Evolutionary conservation across 2,113 vertebrate genomes (phyloP).

Genomic region (Prochilodus magdalenae): DNA sequence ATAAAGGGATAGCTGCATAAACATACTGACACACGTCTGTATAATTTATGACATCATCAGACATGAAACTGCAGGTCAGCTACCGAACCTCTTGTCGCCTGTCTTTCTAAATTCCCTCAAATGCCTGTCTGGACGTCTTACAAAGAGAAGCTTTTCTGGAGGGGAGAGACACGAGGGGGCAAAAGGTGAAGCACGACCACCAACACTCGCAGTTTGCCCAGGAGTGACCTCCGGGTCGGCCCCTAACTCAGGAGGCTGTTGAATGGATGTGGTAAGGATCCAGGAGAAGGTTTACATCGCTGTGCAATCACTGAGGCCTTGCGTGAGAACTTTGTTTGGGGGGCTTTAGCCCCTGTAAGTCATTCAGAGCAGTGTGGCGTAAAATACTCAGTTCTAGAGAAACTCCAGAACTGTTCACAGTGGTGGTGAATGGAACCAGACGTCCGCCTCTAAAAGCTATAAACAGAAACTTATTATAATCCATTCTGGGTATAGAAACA

Average conservation of each 20-base stretch:
- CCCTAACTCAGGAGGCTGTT: conserved; percentile 78
- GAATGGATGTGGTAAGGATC: conserved; percentile 74
- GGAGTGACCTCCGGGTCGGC: conserved; percentile 82
- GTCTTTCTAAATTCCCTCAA: background rate
- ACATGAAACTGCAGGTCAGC: no score
- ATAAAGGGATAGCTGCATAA: no score
- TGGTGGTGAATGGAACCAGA: no score
- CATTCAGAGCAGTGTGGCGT: no score
- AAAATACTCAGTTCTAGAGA: no score
- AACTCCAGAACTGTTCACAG: no score
- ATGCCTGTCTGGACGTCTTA: conserved; percentile 2
- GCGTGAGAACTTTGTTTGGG: conserved; percentile 88
- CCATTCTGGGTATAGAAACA: no score
- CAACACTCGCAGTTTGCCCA: conserved; percentile 86
- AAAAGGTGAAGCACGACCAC: conserved; percentile 73
- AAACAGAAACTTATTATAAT: no score
- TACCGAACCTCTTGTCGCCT: background rate
- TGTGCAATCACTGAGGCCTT: conserved; percentile 86
- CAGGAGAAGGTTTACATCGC: conserved; percentile 72
- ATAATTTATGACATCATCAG: no score
- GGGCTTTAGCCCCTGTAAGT: no score
- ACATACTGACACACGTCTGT: no score
- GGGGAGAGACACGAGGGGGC: background rate
- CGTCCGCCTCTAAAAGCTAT: no score
- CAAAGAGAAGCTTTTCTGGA: conserved; percentile 9